Conservation (phyloP, 2,888 invertebrate species). For the Chalcosyrphus nemorum region DNA sequence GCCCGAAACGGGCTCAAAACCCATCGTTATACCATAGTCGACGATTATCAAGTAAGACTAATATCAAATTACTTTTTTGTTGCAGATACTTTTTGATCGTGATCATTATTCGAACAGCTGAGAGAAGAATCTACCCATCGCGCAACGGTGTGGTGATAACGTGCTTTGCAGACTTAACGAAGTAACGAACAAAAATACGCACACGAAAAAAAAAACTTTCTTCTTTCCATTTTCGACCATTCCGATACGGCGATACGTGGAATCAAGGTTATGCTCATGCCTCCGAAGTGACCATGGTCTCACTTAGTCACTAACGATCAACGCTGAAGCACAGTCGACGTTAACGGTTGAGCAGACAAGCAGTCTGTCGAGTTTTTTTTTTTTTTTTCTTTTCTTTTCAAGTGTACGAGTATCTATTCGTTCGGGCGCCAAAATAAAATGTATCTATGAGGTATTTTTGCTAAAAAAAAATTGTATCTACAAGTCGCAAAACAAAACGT, state of each 20-base stretch:
- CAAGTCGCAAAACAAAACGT: conserved; percentile 16
- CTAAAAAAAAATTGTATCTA: conserved; percentile 5
- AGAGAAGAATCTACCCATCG: conserved; percentile 6
- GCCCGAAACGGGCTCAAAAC: conserved; percentile 17
- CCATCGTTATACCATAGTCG: conserved; percentile 25
- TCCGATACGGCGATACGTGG: neutral
- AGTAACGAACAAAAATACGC: conserved; percentile 49
- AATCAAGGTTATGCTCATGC: conserved; percentile 38
- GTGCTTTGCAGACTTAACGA: conserved; percentile 69
- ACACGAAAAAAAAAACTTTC: conserved; percentile 38
- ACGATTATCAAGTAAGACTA: conserved; percentile 6
- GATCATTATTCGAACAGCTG: conserved; percentile 44
- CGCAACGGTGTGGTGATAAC: conserved; percentile 46
- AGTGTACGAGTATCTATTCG: conserved; percentile 14
- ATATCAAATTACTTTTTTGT: neutral
- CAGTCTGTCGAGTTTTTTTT: neutral
- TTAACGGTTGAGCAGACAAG: neutral
- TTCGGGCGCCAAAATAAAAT: conserved; percentile 38
- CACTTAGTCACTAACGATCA: conserved; percentile 59
- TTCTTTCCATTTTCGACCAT: conserved; percentile 63
- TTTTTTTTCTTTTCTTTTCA: too few species aligned
- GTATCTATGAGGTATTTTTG: conserved; percentile 1
- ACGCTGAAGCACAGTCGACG: conserved; percentile 35
- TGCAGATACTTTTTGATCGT: conserved; percentile 19
- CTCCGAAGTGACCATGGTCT: conserved; percentile 40